Conservation (phyloP, 2,888 invertebrate species). For the Teinopalpus imperialis region DNA sequence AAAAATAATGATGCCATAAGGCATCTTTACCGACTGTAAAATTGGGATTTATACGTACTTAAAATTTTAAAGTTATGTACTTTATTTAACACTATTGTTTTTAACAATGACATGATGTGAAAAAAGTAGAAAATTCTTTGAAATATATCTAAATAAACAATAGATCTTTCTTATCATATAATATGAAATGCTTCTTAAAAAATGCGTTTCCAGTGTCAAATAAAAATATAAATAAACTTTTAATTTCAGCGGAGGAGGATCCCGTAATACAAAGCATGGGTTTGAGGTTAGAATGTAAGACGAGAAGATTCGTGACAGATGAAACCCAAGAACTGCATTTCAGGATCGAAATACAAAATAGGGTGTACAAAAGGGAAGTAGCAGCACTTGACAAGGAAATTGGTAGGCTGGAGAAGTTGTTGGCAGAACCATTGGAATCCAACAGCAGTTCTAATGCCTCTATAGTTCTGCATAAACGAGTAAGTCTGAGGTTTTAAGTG, state of each 20-base stretch:
- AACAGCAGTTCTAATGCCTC: conserved; percentile 80
- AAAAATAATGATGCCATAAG: no score
- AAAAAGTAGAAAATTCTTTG: no score
- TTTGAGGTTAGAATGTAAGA: conserved; percentile 93
- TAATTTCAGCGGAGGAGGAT: conserved; percentile 84
- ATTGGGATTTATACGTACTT: no score
- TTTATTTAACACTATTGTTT: no score
- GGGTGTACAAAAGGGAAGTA: conserved; percentile 92
- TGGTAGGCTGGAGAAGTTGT: conserved; percentile 85
- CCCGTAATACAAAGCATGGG: conserved; percentile 95
- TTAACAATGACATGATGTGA: no score
- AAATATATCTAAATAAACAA: no score
- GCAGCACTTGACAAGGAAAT: conserved; percentile 90
- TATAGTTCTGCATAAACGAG: conserved; percentile 61
- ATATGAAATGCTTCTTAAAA: not conserved
- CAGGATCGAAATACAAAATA: conserved; percentile 94
- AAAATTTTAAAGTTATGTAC: no score
- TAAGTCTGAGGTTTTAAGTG: no score
- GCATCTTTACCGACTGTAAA: no score
- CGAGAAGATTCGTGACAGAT: conserved; percentile 91
- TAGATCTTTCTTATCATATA: no score
- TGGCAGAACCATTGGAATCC: conserved; percentile 84
- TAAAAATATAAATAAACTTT: no score
- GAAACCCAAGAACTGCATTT: conserved; percentile 92
- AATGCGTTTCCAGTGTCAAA: no score